Base-by-base conservation (phyloP, 2,888 invertebrate species). In the Tachina lurida region DNA sequence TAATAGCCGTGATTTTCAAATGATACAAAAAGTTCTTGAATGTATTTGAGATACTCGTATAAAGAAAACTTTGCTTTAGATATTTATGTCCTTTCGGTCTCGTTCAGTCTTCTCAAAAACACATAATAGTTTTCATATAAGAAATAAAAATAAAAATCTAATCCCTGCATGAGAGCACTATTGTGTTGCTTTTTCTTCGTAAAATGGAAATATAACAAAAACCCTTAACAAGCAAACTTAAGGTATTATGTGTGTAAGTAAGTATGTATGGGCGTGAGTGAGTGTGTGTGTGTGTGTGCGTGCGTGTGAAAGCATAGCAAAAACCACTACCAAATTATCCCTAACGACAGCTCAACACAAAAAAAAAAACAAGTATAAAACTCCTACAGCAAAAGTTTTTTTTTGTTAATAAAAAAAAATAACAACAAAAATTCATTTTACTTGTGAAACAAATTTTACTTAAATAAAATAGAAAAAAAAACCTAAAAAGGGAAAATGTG, bases 181-280 rank as follows among this genome's bases (percentile, higher is more conserved):
- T 62, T 70, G 43, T 54, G 22, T 31, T 71, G 17, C 10, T 54
- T 45, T 62, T 31, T 31, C 31, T 31, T 31, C 31, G 31, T 2
- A 62, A 70, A 78, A 62, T 43, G 10, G 49, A 56, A 65, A 65
- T 49, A 56, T 10, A 58, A 65, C 58, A 12, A 60, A 60, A 76
- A 63, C 58, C 71, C 67, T 47, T 19, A 81, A 78, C 85, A 86
- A 82, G 82, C 49, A 80, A 62, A 65, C 58, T 80, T 84, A 81
- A 80, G 77, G 70, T 87, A 76, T 75, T 67, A 84, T 71, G 67
- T 63, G 78, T 31, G 31, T 31, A 31, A 31, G 7, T 31, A 31
- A 7, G 31, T 7, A 31, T 5, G 31, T 63, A 84, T 71, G 67
- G 54, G 7, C 0, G 31, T 7, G 7, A 0, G 5, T 31, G 7